Base-by-base conservation (phyloP, 64 coral and sea anemone species). In the Montipora sp. region DNA sequence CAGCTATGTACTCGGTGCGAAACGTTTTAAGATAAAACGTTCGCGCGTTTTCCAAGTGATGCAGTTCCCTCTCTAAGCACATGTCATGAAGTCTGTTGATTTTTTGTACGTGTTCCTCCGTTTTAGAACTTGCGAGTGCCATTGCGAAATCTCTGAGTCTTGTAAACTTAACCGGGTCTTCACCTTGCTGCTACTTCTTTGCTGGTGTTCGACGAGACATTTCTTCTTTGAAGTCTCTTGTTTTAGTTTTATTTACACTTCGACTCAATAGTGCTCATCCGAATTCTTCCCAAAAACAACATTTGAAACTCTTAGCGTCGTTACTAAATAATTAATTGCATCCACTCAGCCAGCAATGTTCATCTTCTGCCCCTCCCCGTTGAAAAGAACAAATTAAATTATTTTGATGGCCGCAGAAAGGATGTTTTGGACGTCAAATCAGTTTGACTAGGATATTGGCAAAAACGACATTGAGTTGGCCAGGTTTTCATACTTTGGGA, bases 21-120 rank as follows among this genome's bases (percentile, higher is more conserved):
- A 87, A 93, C 7, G 74, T 93, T 65, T 93, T 93, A 8, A 93
- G 83, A 73, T 87, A 93, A 36, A 93, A 55, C 19, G 16, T 87
- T 27, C 48, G 70, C 15, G 87, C 91, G 4, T 61, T 50, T 66
- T 93, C 91, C 21, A 87, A 58, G 74, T 93, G 83, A 0, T 53
- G 83, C 14, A 66, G 53, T 88, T 93, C 65, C 27, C 81, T 78
- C 10, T 75, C 80, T 47, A 93, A 75, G 51, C 77, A 19, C 47
- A 72, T 88, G 51, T 93, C 91, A 59, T 77, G 70, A 55, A 51
- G 91, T 53, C 61, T 87, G 22, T 93, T 93, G 63, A 93, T 67
- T 87, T 88, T 93, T 9, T 68, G 60, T 4, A 86, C 91, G 19
- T 83, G 60, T 14, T 88, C 91, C 65, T 93, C 91, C 3, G 76